A percentile compares a stretch with the other conserved stretches of the same genome.
phyloP scores from a whole-genome alignment of 2,888 invertebrate genomes.

The Beris morrisii region DNA sequence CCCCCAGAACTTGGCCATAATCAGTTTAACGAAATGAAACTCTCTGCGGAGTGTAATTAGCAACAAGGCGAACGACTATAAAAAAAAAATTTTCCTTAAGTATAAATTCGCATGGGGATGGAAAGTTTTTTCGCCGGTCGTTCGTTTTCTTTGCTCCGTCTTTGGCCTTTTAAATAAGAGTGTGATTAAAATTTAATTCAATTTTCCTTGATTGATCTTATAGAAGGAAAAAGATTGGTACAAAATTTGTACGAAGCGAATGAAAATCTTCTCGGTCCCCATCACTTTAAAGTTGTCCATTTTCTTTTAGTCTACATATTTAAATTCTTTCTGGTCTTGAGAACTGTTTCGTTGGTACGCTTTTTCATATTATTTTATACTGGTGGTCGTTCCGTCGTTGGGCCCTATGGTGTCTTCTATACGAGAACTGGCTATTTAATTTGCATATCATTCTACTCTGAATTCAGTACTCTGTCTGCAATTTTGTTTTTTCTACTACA shows the following conservation, averaged over 20 bases:
- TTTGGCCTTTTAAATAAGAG: constrained; percentile 14
- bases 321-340: neutral
- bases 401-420: neutral
- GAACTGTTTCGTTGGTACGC: neutral
- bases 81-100: neutral
- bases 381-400: neutral
- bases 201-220: constrained; percentile 38
- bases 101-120: neutral
- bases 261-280: too few species aligned
- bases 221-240: constrained; percentile 5
- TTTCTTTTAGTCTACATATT: neutral
- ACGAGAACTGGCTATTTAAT: constrained; percentile 8
- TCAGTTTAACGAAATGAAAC: constrained; percentile 14
- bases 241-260: neutral
- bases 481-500: neutral
- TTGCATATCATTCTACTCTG: constrained; percentile 11
- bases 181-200: constrained; percentile 38
- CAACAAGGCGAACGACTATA: neutral
- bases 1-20: constrained; percentile 1
- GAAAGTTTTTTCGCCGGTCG: neutral
- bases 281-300: neutral
- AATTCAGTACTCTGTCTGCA: too few species aligned
- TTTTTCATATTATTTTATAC: neutral
- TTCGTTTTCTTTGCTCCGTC: neutral
- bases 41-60: constrained; percentile 18